Evolutionary conservation across 2,113 vertebrate species (phyloP).

Genomic region (Sapayoa aenigma): DNA sequence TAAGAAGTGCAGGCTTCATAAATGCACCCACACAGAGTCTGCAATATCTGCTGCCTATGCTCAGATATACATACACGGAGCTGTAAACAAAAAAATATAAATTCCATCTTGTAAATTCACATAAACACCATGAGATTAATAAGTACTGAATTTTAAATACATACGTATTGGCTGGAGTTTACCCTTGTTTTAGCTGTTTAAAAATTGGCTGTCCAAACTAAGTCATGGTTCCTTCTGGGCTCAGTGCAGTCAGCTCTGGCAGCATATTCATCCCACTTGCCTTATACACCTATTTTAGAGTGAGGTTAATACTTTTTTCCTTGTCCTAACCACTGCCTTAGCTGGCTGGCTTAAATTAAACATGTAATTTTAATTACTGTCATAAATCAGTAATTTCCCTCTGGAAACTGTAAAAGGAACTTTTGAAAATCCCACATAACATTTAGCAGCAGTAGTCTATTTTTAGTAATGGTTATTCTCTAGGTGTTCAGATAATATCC

Average conservation of each 20-base stretch:
- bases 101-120: not conserved
- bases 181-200: not conserved
- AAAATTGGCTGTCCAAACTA: not conserved
- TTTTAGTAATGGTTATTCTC: not conserved
- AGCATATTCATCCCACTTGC: not conserved
- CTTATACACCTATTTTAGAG: not conserved
- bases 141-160: not conserved
- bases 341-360: not conserved
- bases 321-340: not conserved
- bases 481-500: not conserved
- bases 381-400: conserved; percentile 7
- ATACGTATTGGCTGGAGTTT: not conserved
- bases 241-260: not conserved
- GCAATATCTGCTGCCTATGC: not conserved
- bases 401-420: not conserved
- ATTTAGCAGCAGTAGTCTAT: not conserved
- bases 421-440: not conserved
- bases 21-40: not conserved
- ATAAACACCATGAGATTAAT: not conserved
- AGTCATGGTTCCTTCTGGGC: not conserved
- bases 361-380: not conserved
- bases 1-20: not conserved
- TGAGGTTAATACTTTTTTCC: not conserved
- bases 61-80: not conserved
- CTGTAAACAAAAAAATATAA: not conserved